Evolutionary conservation across 2,888 invertebrate genomes (phyloP), one percentile per base, ranked within the genome.

Genomic region (Onthophagus sagittarius): DNA sequence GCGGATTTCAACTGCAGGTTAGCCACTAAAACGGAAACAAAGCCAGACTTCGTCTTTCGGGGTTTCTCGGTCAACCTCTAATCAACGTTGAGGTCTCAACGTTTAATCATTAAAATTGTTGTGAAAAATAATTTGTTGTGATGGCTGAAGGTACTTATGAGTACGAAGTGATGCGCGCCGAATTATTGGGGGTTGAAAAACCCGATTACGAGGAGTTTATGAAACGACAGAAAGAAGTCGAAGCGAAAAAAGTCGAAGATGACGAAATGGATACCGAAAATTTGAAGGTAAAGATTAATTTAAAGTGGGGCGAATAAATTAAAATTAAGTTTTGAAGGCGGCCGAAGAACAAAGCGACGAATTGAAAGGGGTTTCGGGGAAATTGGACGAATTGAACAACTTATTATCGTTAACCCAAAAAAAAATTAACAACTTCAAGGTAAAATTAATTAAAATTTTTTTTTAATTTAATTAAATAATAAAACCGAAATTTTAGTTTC

Each of bases 341-440:
- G 81, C 94, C 31, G 89, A 90, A 71, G 82, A 85, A 67, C 89
- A 92, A 80, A 88, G 89, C 69, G 94, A 94, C 81, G 85, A 88
- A 75, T 81, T 92, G 67, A 86, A 88, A 77, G 90, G 89, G 75
- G 88, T 92, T 0, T 89, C 90, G 65, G 91, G 91, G 70, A 94
- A 94, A 74, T 86, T 96, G 33, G 91, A 93, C 72, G 94, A 95
- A 82, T 87, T 97, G 63, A 95, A 94, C 81, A 90, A 89, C 63
- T 94, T 95, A 78, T 86, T 97, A 71, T 90, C 90, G 78, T 90
- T 90, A 11, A 96, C 96, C 1, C 96, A 97, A 83, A 92, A 91
- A 76, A 96, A 96, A 86, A 88, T 97, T 75, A 95, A 94, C 86
- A 91, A 91, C 80, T 90, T 97, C 77, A 94, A 94, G 89, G 94